Evolutionary conservation across 2,113 vertebrate species (phyloP).

Genomic region (Pogona vitticeps): DNA sequence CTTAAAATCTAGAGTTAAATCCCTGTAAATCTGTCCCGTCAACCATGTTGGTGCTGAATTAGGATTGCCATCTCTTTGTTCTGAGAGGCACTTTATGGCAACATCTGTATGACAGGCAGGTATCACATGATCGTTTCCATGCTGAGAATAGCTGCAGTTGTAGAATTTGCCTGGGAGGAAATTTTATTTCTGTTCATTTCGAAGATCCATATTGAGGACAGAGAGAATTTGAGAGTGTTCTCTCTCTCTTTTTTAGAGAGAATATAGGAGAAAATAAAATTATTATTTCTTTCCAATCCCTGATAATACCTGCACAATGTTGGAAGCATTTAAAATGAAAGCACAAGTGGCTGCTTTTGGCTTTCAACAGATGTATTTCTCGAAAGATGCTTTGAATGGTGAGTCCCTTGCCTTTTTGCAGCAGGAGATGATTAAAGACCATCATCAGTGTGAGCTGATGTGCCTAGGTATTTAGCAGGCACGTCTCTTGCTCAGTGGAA

Average conservation of each 20-base stretch:
- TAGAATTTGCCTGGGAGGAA: neutral
- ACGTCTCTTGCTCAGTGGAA: neutral
- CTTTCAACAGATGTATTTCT: neutral
- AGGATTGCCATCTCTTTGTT: no score
- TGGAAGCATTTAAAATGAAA: neutral
- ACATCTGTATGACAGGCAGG: no score
- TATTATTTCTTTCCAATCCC: no score
- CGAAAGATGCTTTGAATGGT: neutral
- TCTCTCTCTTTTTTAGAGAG: no score
- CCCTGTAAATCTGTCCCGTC: no score
- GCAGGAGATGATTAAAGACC: constrained; percentile 19
- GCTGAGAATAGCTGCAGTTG: neutral
- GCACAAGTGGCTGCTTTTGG: neutral
- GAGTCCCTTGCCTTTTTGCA: neutral
- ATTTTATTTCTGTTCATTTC: neutral
- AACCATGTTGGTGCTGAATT: no score
- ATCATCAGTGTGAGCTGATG: constrained; percentile 5
- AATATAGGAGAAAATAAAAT: no score
- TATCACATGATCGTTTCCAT: neutral
- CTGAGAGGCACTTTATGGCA: no score
- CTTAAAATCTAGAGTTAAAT: no score
- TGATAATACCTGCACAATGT: neutral
- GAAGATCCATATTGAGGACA: neutral
- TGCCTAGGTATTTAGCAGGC: constrained; percentile 1
- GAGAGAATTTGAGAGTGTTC: no score